A percentile compares a stretch with the other conserved stretches of the same genome.
These are phyloP conservation scores for Apomyelois bistriatella DNA, from an alignment of 2,888 invertebrate genomes.

Conservation along the genomic window DNA sequence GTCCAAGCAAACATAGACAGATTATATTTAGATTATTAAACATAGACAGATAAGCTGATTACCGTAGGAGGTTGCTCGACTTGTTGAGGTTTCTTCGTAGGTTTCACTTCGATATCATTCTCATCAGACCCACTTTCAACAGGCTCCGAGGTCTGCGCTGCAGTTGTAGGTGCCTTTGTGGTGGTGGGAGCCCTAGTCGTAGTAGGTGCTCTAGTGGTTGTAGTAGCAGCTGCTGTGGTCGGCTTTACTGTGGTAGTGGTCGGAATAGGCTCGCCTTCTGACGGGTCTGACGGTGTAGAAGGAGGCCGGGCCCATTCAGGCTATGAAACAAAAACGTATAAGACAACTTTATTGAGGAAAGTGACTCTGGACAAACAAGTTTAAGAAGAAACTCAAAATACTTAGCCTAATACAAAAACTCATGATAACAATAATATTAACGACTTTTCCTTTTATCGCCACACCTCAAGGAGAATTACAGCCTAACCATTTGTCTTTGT, in stretches of 20 bases:
- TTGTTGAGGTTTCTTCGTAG: not conserved
- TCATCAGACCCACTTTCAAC: conserved; percentile 19
- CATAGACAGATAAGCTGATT: conserved; percentile 19
- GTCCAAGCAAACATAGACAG: too few species aligned
- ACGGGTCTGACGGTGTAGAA: conserved; percentile 81
- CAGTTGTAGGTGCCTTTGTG: conserved; percentile 17
- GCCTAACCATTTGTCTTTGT: conserved; percentile 7
- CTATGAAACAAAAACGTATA: conserved; percentile 65
- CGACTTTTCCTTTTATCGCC: conserved; percentile 3
- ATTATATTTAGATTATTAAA: too few species aligned
- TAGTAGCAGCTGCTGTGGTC: conserved; percentile 34
- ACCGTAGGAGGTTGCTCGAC: conserved; percentile 48
- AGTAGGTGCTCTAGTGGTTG: conserved; percentile 18
- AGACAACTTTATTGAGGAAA: not conserved
- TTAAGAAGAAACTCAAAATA: not conserved
- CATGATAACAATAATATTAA: conserved; percentile 1
- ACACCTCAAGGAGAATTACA: not conserved
- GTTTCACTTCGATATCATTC: conserved; percentile 23
- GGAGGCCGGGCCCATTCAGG: conserved; percentile 91
- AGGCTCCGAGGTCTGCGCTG: conserved; percentile 18
- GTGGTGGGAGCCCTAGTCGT: conserved; percentile 29
- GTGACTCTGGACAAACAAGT: too few species aligned
- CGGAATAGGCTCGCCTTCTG: conserved; percentile 64
- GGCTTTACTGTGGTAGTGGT: conserved; percentile 33
- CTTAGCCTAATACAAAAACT: not conserved